A percentile compares a stretch with the other conserved stretches of the same genome.
Evolutionary conservation across 2,797 vertebrate species (phyloP).

Genomic region (Mionectes olivaceus): DNA sequence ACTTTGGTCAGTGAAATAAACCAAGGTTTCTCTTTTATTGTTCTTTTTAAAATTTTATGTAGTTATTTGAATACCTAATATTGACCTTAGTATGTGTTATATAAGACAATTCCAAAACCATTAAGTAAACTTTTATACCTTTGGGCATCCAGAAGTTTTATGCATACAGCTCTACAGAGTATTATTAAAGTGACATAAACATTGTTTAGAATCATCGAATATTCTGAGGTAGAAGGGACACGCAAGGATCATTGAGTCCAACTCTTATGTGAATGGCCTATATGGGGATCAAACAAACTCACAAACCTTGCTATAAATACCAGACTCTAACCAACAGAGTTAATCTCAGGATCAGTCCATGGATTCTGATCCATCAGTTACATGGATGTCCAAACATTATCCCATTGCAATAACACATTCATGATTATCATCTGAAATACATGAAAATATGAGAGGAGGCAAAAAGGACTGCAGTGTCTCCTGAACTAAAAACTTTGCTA

Average conservation of each 20-base stretch:
- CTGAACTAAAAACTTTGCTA: neutral
- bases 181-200: neutral
- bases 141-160: neutral
- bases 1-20: neutral
- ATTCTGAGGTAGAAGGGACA: neutral
- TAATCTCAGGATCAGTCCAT: neutral
- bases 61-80: neutral
- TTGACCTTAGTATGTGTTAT: neutral
- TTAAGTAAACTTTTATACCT: neutral
- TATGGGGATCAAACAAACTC: neutral
- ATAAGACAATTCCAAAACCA: neutral
- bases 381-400: neutral
- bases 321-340: neutral
- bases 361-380: no score
- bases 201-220: neutral
- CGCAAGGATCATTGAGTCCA: neutral
- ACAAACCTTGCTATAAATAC: neutral
- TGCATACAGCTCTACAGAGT: neutral
- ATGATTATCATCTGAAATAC: neutral
- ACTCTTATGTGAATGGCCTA: neutral
- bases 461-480: neutral
- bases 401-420: neutral
- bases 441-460: neutral
- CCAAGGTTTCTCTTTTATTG: neutral
- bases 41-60: neutral